Percentiles rank a stretch among this genome's conserved stretches.
phyloP scores from a whole-genome alignment of 2,888 invertebrate genomes.

The Zeuzera pyrina region DNA sequence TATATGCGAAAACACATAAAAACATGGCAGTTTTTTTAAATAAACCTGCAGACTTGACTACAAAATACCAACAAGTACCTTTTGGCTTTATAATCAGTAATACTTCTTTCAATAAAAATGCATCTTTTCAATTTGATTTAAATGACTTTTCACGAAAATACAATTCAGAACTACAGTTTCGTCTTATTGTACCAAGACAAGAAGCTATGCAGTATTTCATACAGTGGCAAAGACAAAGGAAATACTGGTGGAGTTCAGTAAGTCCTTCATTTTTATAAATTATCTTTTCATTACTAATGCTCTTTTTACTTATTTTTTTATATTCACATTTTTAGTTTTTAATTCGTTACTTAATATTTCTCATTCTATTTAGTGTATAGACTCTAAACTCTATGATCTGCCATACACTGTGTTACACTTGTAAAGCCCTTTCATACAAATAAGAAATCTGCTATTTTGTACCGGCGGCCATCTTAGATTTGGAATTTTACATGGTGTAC shows the following conservation, averaged over 20 bases:
- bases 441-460: too few species aligned
- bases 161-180: conserved; percentile 39
- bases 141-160: conserved; percentile 18
- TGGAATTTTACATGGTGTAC: too few species aligned
- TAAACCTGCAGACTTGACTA: conserved; percentile 11
- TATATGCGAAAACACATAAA: conserved; percentile 38
- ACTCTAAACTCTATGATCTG: too few species aligned
- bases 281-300: neutral
- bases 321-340: neutral
- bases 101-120: conserved; percentile 17
- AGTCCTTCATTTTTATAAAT: conserved; percentile 23
- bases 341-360: too few species aligned
- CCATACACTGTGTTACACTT: too few species aligned
- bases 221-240: conserved; percentile 82
- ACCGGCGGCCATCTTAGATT: too few species aligned
- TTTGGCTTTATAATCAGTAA: conserved; percentile 31
- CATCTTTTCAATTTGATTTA: conserved; percentile 21
- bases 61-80: conserved; percentile 16
- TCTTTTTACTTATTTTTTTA: neutral
- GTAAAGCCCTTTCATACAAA: too few species aligned
- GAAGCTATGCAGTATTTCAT: conserved; percentile 78
- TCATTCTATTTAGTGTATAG: too few species aligned
- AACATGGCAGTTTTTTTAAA: conserved; percentile 37
- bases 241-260: conserved; percentile 89
- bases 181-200: conserved; percentile 52